A percentile compares a stretch with the other conserved stretches of the same genome.
Evolutionary conservation across 92 coral and sea anemone species (phyloP).

Genomic region (Actinernus sp.): DNA sequence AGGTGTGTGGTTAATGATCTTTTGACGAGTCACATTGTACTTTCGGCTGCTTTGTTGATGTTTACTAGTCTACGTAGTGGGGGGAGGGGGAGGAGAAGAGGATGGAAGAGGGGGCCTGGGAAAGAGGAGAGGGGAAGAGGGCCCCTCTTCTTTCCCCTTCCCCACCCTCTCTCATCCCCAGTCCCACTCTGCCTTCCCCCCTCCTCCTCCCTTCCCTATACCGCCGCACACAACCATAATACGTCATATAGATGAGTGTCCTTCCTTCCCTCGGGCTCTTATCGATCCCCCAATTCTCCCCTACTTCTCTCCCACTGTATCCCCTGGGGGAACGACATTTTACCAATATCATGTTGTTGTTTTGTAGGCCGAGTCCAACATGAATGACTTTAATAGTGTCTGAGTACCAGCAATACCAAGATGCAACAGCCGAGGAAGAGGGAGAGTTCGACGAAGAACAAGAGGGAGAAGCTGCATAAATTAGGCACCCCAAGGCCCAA

Average conservation of each 20-base stretch:
- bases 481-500: background rate
- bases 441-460: conserved; percentile 70
- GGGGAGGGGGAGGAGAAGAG: too few relatives aligned
- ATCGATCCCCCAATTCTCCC: background rate
- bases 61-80: too few relatives aligned
- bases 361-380: conserved; percentile 88
- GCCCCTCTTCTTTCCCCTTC: too few relatives aligned
- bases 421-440: conserved; percentile 94
- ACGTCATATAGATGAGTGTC: background rate
- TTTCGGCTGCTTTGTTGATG: too few relatives aligned
- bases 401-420: conserved; percentile 96
- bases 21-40: too few relatives aligned
- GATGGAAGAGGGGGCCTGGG: too few relatives aligned
- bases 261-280: background rate
- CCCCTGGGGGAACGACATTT: background rate
- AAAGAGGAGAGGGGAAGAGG: too few relatives aligned
- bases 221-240: background rate
- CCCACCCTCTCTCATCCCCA: too few relatives aligned
- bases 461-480: conserved; percentile 29
- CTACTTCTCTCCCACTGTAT: too few relatives aligned
- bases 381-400: conserved; percentile 92
- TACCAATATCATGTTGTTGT: background rate
- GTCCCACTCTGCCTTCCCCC: too few relatives aligned
- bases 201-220: too few relatives aligned
- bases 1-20: conserved; percentile 60